Base-by-base conservation (phyloP, 2,113 vertebrate genomes). In the Nematolebias whitei region DNA sequence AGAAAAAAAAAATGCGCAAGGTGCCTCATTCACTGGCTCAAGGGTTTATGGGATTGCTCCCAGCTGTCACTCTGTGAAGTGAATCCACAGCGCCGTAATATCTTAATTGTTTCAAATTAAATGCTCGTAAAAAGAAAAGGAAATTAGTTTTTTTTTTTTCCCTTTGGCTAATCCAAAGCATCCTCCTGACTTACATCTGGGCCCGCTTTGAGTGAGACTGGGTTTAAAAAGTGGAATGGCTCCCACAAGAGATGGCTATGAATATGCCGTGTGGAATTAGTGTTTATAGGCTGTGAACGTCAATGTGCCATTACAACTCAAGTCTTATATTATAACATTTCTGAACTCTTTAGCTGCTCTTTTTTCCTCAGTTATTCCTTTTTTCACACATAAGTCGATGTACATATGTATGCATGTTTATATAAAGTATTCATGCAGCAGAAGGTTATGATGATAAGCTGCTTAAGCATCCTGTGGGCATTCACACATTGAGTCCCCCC, bases 41-140 rank as follows among this genome's bases (percentile, higher is more conserved):
- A 73, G 80, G 82, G 76, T 90, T 90, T 89, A 90, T 89, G 86
- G 86, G 82, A 89, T 87, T 79, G 85, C 80, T 87, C 85, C 90
- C 90, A 89, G 90, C 90, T 90, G 89, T 88, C 89, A 87, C 70
- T 84, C 80, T 74, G 69, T 70, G 79, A 76, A 74, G 88, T 77
- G 83, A 88, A 84, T 88, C 85, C 20, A 47, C 57, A 22, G 68
- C 60, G 52, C 82, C 47, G 57, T 91, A 85, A 91, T 90, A 86
- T 89, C 87, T 85, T 90, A 90, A 91, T 91, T 91, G 88, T 91
- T 88, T 88, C 88, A 88, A 90, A 90, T 91, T 88, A 91, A 91
- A 88, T 83, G 85, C 85, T 89, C 85, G 45, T 90, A 90, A 91
- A 91, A 87, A 74, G 79, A 79, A 78, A 88, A 79, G 86, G 85